Evolutionary conservation across 2,113 vertebrate species (phyloP), one percentile per base, ranked within the genome.

Genomic region (Micromys minutus): DNA sequence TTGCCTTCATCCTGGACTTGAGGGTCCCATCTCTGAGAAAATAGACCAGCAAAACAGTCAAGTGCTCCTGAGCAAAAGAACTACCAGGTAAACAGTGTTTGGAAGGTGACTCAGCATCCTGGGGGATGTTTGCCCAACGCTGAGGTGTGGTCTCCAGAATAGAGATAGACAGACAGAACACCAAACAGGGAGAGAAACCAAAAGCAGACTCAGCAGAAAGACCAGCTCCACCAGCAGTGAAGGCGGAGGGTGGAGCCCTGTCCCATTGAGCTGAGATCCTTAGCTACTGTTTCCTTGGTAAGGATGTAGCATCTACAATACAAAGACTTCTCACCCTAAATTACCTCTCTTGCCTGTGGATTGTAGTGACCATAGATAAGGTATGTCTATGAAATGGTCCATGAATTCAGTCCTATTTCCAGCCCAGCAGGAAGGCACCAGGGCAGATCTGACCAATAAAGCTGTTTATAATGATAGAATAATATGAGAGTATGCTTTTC

Each of bases 31-130:
- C 4, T 71, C 7, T 71, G n/a, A 88, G 39, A 36, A 12, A 93
- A 34, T 59, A 92, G 65, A 24, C 21, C 85, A 92, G 45, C 75
- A n/a, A 91, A 8, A 52, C 26, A 52, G 11, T 47, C 21, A 86
- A 89, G 55, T 79, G 42, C n/a, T 92, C 85, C 76, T 67, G 45
- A 86, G 24, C 67, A 71, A 79, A 26, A 83, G 10, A 92, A 72
- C 76, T 77, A 77, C 15, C 34, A 86, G 52, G 71, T 47, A 19
- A 50, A 47, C 31, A 59, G n/a, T 16, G 79, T 86, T 92, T 45
- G 88, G 89, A 90, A 21, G 12, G 36, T 90, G 63, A 95, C 85
- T 95, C 91, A 89, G 52, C 31, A 95, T 89, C 75, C 84, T 72
- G 42, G 45, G 16, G 12, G 69, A 93, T 94, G n/a, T 92, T 85